phyloP scores from a whole-genome alignment of 2,113 vertebrate genomes.

The Panthera leo region DNA sequence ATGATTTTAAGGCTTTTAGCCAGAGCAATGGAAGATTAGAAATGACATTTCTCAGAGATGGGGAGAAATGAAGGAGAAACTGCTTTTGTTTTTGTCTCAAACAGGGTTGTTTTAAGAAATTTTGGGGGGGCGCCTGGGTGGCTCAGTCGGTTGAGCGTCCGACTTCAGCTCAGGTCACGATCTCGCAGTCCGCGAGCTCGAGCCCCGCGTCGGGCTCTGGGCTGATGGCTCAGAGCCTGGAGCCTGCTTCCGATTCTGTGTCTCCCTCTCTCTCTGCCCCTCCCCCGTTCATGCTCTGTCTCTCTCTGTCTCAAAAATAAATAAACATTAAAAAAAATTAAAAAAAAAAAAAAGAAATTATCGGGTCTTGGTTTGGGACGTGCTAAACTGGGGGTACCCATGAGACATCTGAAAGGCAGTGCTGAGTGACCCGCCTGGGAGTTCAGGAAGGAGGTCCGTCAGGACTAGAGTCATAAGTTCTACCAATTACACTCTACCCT shows the following conservation, averaged over 20 bases:
- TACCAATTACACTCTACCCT: neutral
- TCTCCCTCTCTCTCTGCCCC: too few species aligned
- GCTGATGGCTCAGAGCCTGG: too few species aligned
- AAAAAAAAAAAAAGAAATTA: neutral
- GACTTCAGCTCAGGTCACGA: too few species aligned
- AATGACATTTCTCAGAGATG: neutral
- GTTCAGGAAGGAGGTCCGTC: neutral
- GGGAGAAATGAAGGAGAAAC: neutral
- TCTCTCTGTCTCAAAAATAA: too few species aligned
- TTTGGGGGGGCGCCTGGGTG: neutral
- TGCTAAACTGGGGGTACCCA: neutral
- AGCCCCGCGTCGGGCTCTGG: too few species aligned
- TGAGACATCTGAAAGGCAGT: neutral
- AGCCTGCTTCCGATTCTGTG: too few species aligned
- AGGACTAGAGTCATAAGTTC: neutral
- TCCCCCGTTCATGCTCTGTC: too few species aligned
- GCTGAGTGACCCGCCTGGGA: neutral
- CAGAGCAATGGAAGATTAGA: neutral
- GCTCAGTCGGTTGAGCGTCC: too few species aligned
- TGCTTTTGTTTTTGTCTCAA: neutral
- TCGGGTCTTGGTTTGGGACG: neutral
- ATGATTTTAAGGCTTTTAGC: neutral
- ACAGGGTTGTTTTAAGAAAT: neutral
- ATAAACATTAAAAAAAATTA: too few species aligned
- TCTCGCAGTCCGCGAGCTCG: fast-evolving